A percentile compares a stretch with the other conserved stretches of the same genome.
Conservation (phyloP, 1,140 invertebrate genomes). For the Drosophila ambigua region DNA sequence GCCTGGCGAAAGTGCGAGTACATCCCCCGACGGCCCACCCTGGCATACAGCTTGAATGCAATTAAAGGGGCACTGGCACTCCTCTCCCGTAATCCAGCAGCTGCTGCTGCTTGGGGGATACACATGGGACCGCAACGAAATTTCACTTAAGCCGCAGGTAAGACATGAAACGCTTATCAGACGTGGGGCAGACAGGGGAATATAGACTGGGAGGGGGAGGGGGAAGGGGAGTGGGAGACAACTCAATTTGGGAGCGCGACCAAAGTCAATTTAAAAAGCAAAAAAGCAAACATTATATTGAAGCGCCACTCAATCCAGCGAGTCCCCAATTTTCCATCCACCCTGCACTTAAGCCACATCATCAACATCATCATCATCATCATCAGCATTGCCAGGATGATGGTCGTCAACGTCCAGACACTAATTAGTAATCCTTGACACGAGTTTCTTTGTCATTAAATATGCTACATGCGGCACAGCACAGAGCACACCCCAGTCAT, state of each 20-base stretch:
- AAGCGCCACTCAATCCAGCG: no score
- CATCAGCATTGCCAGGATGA: conserved; percentile 24
- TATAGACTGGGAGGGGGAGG: no score
- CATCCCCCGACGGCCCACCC: background rate
- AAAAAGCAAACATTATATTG: conserved; percentile 33
- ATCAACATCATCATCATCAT: conserved; percentile 46
- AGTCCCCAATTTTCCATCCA: background rate
- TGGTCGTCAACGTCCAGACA: conserved; percentile 77
- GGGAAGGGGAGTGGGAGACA: conserved; percentile 13
- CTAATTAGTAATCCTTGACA: conserved; percentile 82
- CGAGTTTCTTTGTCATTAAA: conserved; percentile 77
- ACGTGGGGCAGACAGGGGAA: conserved; percentile 14
- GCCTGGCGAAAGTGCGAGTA: background rate
- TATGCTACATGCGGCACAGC: conserved; percentile 68
- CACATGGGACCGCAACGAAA: conserved; percentile 28
- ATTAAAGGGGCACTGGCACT: conserved; percentile 56
- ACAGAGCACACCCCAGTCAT: background rate
- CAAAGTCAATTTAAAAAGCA: conserved; percentile 81
- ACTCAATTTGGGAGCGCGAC: conserved; percentile 65
- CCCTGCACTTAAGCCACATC: conserved; percentile 65
- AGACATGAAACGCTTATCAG: conserved; percentile 66
- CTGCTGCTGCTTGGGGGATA: no score
- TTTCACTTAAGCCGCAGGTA: conserved; percentile 79
- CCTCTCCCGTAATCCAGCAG: background rate
- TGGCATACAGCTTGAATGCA: conserved; percentile 24